Conservation (phyloP, 2,797 vertebrate species). For the Cryptoblepharus egeriae region DNA sequence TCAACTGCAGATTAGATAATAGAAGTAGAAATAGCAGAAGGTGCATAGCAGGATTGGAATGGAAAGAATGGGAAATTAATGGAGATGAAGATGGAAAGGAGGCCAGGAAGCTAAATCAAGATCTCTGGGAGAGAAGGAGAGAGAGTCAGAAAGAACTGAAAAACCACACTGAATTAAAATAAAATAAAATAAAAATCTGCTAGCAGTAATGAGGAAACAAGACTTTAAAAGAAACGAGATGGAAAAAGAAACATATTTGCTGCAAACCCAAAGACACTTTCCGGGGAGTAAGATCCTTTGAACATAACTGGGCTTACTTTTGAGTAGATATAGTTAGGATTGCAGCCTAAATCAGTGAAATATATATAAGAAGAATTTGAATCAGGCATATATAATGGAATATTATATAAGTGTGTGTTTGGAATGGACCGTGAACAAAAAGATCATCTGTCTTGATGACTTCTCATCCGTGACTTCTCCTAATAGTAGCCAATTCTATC, state of each 20-base stretch:
- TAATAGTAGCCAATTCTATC: not conserved
- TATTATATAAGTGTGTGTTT: not conserved
- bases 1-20: constrained; percentile 41
- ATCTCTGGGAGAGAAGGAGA: constrained; percentile 22
- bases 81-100: constrained; percentile 25
- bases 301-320: no score
- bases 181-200: constrained; percentile 6
- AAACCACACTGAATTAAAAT: constrained; percentile 2
- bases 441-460: no score
- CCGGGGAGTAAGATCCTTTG: no score
- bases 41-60: constrained; percentile 29
- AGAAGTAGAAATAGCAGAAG: constrained; percentile 45
- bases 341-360: not conserved
- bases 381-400: not conserved
- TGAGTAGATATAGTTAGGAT: no score
- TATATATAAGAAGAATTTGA: not conserved
- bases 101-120: constrained; percentile 36
- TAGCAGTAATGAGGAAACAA: not conserved
- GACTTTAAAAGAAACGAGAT: not conserved
- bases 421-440: not conserved
- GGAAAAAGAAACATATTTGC: not conserved
- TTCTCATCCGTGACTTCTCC: not conserved
- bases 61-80: constrained; percentile 41
- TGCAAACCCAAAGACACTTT: no score
- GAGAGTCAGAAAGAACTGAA: not conserved